Conservation (phyloP, 2,113 vertebrate genomes). For the Piaya cayana region DNA sequence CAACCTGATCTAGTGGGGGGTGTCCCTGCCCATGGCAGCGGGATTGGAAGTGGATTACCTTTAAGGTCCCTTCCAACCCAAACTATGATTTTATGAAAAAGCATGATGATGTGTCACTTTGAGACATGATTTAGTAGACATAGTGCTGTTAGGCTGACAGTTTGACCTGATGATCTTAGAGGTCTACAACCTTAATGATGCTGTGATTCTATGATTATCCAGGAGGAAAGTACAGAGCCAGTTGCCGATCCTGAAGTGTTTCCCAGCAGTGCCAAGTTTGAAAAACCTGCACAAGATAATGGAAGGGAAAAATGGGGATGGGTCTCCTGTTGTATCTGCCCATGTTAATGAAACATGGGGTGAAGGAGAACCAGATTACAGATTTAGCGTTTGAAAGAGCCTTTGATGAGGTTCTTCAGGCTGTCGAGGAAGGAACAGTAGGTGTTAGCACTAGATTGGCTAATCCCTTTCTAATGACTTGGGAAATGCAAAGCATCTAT, state of each 20-base stretch:
- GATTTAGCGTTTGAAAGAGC: accelerated
- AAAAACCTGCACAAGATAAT: accelerated
- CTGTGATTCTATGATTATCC: no score
- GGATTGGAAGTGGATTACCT: no score
- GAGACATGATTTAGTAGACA: no score
- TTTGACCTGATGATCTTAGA: no score
- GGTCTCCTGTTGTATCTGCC: neutral
- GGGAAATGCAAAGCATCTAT: neutral
- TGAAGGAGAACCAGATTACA: neutral
- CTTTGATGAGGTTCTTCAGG: neutral
- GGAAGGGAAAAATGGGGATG: accelerated
- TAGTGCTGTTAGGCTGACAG: no score
- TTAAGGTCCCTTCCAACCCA: no score
- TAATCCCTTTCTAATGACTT: neutral
- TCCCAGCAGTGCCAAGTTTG: neutral
- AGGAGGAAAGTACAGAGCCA: neutral
- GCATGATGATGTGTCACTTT: no score
- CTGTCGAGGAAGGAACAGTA: accelerated
- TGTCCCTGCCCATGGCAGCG: no score
- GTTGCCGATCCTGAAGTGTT: no score
- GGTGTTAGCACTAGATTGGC: neutral
- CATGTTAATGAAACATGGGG: neutral
- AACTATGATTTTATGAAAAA: no score
- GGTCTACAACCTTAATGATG: no score
- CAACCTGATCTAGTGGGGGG: no score